Percentiles rank a stretch among this genome's conserved stretches.
phyloP scores from a whole-genome alignment of 37 sponge, comb jelly and placozoan species.

The Halichondria panicea region DNA sequence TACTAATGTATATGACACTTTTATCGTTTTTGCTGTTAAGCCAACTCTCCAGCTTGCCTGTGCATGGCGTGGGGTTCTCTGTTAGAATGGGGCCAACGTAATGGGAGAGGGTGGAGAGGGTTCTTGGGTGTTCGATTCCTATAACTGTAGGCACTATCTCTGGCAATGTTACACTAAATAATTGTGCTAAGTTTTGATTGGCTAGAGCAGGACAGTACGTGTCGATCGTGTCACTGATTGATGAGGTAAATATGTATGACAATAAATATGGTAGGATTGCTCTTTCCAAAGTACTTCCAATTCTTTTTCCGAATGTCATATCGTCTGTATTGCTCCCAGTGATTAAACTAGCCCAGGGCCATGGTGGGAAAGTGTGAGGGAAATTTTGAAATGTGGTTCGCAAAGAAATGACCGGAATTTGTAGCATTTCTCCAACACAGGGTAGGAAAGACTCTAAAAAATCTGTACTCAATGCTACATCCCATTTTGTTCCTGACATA shows the following conservation, averaged over 20 bases:
- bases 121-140: conserved; percentile 43
- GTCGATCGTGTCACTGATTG: not conserved
- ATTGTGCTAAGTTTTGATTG: not conserved
- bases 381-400: no score
- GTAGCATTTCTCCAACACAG: no score
- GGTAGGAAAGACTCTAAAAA: no score
- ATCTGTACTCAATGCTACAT: no score
- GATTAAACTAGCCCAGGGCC: no score
- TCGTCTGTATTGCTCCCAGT: no score
- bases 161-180: not conserved
- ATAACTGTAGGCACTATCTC: conserved; percentile 25
- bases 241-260: not conserved
- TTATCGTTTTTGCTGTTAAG: conserved; percentile 9
- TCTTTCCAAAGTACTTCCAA: no score
- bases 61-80: not conserved
- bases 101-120: conserved; percentile 13
- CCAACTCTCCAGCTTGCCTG: conserved; percentile 26
- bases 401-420: no score
- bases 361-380: no score
- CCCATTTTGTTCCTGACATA: no score
- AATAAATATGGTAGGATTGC: no score
- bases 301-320: no score
- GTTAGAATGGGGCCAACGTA: conserved; percentile 47
- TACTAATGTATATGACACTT: conserved; percentile 63
- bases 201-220: not conserved